Conservation (phyloP, 2,113 vertebrate genomes). For the Bubalus kerabau region DNA sequence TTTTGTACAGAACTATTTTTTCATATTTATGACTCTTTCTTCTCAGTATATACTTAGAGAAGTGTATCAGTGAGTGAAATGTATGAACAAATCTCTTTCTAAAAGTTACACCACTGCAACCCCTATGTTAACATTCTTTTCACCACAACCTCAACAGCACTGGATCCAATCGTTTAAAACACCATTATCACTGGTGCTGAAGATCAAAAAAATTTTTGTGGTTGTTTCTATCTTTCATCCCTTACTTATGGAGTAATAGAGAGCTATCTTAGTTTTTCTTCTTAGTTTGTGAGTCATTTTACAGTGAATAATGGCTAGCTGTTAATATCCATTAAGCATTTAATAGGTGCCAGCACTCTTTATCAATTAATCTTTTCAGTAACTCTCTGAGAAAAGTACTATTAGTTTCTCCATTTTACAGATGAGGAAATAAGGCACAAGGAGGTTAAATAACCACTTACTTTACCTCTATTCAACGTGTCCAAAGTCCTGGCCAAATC, state of each 20-base stretch:
- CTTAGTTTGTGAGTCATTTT: background rate
- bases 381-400: background rate
- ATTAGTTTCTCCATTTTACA: background rate
- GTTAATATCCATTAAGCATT: background rate
- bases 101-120: background rate
- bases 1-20: background rate
- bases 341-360: background rate
- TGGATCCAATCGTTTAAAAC: background rate
- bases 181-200: background rate
- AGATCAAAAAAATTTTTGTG: background rate
- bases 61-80: background rate
- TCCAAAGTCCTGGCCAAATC: background rate
- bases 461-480: background rate
- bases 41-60: background rate
- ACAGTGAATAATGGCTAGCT: background rate
- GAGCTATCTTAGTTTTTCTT: background rate
- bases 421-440: background rate
- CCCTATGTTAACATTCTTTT: background rate
- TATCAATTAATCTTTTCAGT: background rate
- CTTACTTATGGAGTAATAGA: background rate
- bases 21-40: background rate
- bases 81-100: background rate
- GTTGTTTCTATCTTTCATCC: background rate
- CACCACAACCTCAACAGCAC: background rate
- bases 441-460: background rate